phyloP scores from a whole-genome alignment of 2,888 invertebrate species.

The Amiota communis region DNA sequence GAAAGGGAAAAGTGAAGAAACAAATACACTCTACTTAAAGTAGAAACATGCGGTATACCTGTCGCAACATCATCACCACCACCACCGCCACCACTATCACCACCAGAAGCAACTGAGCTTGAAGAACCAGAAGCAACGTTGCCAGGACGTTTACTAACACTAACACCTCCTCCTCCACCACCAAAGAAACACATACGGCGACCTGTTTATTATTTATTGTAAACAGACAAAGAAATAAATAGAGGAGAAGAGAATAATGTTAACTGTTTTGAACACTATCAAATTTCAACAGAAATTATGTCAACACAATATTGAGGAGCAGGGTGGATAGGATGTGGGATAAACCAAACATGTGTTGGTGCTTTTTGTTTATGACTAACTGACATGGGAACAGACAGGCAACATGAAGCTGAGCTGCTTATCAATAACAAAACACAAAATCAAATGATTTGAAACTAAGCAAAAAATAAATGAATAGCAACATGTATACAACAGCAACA shows the following conservation, averaged over 20 bases:
- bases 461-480: too few species aligned
- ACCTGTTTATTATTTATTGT: constrained; percentile 50
- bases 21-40: not conserved
- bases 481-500: too few species aligned
- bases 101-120: constrained; percentile 36
- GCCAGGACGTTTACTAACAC: constrained; percentile 46
- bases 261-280: too few species aligned
- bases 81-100: constrained; percentile 7
- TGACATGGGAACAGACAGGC: too few species aligned
- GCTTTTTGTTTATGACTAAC: too few species aligned
- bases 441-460: too few species aligned
- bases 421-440: too few species aligned
- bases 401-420: too few species aligned
- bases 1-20: not conserved
- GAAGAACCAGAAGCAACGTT: constrained; percentile 39
- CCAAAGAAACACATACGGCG: constrained; percentile 70
- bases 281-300: too few species aligned
- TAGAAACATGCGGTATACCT: constrained; percentile 14
- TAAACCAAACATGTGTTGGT: too few species aligned
- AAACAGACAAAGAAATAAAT: not conserved
- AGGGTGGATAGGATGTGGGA: too few species aligned
- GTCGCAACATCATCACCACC: constrained; percentile 11
- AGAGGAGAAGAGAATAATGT: not conserved
- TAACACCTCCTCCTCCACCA: constrained; percentile 45
- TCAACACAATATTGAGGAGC: too few species aligned